Evolutionary conservation across 1,140 invertebrate species (phyloP).

Genomic region (Nephila pilipes): DNA sequence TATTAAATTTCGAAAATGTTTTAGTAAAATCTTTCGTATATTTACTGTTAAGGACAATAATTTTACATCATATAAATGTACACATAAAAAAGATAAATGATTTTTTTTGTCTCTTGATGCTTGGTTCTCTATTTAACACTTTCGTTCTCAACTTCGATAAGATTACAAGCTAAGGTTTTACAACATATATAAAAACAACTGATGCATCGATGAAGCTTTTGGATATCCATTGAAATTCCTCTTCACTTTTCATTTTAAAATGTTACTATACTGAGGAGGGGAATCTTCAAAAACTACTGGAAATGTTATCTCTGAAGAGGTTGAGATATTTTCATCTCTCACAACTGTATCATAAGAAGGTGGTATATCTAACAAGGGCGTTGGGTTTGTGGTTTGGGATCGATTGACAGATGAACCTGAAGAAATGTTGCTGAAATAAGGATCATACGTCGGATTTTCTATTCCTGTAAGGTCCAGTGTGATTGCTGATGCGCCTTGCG

Average conservation of each 20-base stretch:
- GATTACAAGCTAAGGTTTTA: too few relatives aligned
- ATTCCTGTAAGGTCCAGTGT: not conserved
- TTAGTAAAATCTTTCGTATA: too few relatives aligned
- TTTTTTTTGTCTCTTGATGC: too few relatives aligned
- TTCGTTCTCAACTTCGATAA: too few relatives aligned
- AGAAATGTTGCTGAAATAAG: not conserved
- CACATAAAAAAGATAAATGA: too few relatives aligned
- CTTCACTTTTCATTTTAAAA: too few relatives aligned
- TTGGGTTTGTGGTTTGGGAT: not conserved
- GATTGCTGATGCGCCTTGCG: not conserved
- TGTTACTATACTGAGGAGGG: not conserved
- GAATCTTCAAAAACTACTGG: not conserved
- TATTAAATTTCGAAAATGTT: too few relatives aligned
- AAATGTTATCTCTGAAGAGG: not conserved
- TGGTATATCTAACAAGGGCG: not conserved
- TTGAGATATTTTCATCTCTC: not conserved
- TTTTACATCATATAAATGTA: too few relatives aligned
- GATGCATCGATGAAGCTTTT: too few relatives aligned
- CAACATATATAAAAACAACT: too few relatives aligned
- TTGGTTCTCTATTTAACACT: too few relatives aligned
- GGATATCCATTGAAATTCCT: not conserved
- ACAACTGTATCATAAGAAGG: slow-evolving; percentile 28
- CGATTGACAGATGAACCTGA: not conserved
- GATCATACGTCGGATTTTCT: not conserved
- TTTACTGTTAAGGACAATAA: too few relatives aligned